Conservation (phyloP, 2,888 invertebrate genomes). For the Incurvaria masculella region DNA sequence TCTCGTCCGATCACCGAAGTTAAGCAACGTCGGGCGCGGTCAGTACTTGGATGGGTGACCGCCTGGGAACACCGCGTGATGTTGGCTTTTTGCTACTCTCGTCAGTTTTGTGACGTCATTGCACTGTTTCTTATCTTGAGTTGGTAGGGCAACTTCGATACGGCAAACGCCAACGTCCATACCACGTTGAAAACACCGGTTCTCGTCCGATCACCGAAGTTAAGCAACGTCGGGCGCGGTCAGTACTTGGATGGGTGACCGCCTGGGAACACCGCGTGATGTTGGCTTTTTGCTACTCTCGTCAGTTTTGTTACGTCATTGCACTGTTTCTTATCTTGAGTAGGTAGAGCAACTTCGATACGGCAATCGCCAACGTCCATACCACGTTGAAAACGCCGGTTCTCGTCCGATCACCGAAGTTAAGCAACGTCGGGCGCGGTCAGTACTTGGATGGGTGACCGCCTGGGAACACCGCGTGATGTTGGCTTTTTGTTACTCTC, state of each 20-base stretch:
- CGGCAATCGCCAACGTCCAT: conserved; percentile 29
- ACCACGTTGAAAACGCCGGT: conserved; percentile 47
- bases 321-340: no score
- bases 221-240: conserved; percentile 21
- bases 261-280: conserved; percentile 21
- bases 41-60: conserved; percentile 14
- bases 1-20: conserved; percentile 15
- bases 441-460: conserved; percentile 53
- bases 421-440: conserved; percentile 49
- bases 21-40: conserved; percentile 13
- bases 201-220: conserved; percentile 23
- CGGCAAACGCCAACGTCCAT: conserved; percentile 22
- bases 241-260: conserved; percentile 23
- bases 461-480: conserved; percentile 44
- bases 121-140: no score
- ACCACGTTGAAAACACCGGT: conserved; percentile 21
- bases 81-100: conserved; percentile 16
- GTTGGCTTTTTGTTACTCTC: no score
- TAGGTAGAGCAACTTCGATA: not conserved
- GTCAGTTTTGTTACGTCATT: no score
- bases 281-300: conserved; percentile 19
- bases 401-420: conserved; percentile 54
- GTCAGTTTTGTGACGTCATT: conserved; percentile 1
- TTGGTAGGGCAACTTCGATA: no score
- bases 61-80: conserved; percentile 11